Conservation (phyloP, 1,140 invertebrate genomes). For the Watersipora subatra region DNA sequence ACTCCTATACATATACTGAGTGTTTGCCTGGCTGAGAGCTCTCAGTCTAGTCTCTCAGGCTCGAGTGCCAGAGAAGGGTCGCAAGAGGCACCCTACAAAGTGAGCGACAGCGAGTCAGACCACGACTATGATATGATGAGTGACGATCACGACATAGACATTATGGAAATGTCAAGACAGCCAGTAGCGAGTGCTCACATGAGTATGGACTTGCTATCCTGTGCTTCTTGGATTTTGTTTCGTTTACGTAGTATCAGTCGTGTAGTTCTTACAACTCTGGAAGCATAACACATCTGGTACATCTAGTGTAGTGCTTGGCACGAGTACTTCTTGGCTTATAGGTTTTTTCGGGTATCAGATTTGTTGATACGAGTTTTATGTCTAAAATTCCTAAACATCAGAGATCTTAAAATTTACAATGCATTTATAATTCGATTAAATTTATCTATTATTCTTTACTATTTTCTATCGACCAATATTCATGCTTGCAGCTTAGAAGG, state of each 20-base stretch:
- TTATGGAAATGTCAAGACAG: neutral
- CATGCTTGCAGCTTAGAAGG: no score
- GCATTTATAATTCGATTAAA: no score
- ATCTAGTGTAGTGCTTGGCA: neutral
- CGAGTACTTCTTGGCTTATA: no score
- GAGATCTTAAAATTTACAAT: no score
- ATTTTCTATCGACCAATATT: no score
- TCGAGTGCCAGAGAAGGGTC: neutral
- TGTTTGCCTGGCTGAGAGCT: neutral
- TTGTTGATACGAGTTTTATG: no score
- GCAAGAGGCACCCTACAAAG: neutral
- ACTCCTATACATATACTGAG: neutral
- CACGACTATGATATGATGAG: neutral
- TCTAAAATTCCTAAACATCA: no score
- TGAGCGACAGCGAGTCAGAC: neutral
- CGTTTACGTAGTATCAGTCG: neutral
- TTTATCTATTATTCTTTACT: no score
- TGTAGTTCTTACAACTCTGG: neutral
- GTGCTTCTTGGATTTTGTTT: neutral
- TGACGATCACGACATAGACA: neutral
- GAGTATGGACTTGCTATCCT: no score
- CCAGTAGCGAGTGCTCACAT: no score
- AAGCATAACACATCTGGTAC: neutral
- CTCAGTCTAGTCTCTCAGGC: neutral
- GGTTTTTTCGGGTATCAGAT: no score